Percentiles rank a stretch among this genome's conserved stretches.
Conservation (phyloP, 1,140 invertebrate genomes). For the Agraylea sexmaculata region DNA sequence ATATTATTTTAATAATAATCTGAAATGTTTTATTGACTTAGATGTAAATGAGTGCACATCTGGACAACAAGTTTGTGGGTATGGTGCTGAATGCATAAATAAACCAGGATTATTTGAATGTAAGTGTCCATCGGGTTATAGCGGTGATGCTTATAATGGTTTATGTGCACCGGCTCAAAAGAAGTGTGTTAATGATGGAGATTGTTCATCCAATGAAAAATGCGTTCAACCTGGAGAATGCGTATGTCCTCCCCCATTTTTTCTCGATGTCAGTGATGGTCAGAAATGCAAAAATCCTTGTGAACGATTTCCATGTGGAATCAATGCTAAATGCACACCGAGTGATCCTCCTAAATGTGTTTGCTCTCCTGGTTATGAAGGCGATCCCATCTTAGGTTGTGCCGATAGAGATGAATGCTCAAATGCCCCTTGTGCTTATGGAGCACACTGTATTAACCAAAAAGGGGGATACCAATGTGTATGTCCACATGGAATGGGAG, state of each 20-base stretch:
- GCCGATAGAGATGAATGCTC: constrained; percentile 72
- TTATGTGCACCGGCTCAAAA: constrained; percentile 70
- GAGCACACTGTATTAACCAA: constrained; percentile 76
- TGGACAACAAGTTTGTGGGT: constrained; percentile 64
- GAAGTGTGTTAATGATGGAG: constrained; percentile 64
- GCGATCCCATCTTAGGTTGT: constrained; percentile 71
- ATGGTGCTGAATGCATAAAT: constrained; percentile 77
- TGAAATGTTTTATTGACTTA: constrained; percentile 2
- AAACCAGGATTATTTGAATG: constrained; percentile 66
- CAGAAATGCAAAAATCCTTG: constrained; percentile 83
- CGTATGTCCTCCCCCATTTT: constrained; percentile 78
- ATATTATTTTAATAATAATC: background rate
- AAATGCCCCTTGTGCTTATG: constrained; percentile 68
- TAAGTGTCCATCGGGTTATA: constrained; percentile 61
- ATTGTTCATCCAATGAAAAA: constrained; percentile 77
- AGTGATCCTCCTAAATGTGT: constrained; percentile 79
- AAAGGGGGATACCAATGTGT: constrained; percentile 75
- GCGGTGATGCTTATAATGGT: constrained; percentile 49
- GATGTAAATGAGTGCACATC: constrained; percentile 75
- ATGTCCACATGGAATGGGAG: constrained; percentile 66
- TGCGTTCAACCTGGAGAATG: constrained; percentile 84
- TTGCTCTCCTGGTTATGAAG: constrained; percentile 73
- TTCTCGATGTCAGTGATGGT: constrained; percentile 63
- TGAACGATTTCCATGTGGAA: constrained; percentile 76
- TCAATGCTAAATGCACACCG: constrained; percentile 85